Evolutionary conservation across 2,888 invertebrate species (phyloP).

Genomic region (Lobophora halterata): DNA sequence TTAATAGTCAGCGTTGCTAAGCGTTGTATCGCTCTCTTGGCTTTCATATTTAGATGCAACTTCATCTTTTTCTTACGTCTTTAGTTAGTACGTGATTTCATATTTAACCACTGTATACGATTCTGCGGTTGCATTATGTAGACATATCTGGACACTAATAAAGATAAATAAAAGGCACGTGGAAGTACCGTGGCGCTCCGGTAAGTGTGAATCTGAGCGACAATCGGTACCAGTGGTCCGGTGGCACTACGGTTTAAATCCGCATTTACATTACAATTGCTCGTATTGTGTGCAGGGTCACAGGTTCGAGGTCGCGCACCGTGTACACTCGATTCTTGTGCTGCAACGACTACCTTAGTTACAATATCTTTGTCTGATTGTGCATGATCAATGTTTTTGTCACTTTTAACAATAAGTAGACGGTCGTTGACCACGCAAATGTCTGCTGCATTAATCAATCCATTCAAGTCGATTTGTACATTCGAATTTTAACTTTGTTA

Average conservation of each 20-base stretch:
- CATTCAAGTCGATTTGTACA: conserved; percentile 27
- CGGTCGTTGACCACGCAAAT: conserved; percentile 39
- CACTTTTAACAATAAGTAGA: conserved; percentile 27
- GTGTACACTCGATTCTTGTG: conserved; percentile 47
- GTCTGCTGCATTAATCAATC: conserved; percentile 18
- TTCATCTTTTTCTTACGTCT: conserved; percentile 12
- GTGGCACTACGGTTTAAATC: conserved; percentile 57
- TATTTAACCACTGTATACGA: not conserved
- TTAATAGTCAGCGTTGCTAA: conserved; percentile 42
- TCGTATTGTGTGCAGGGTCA: conserved; percentile 68
- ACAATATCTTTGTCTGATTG: conserved; percentile 12
- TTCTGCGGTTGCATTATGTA: conserved; percentile 3
- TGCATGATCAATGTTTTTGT: conserved; percentile 1
- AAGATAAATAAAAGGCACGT: conserved; percentile 10
- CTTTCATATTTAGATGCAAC: conserved; percentile 39
- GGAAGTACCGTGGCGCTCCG: conserved; percentile 7
- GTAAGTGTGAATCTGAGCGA: conserved; percentile 28
- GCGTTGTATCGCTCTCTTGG: conserved; percentile 63
- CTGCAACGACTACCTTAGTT: conserved; percentile 45
- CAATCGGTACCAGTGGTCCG: conserved; percentile 56
- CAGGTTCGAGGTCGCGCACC: conserved; percentile 70
- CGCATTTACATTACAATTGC: conserved; percentile 72
- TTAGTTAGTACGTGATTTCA: not conserved
- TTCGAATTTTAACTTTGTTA: conserved; percentile 36
- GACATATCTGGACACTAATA: not conserved